Evolutionary conservation across 2,113 vertebrate genomes (phyloP).

Genomic region (Cepphus grylle): DNA sequence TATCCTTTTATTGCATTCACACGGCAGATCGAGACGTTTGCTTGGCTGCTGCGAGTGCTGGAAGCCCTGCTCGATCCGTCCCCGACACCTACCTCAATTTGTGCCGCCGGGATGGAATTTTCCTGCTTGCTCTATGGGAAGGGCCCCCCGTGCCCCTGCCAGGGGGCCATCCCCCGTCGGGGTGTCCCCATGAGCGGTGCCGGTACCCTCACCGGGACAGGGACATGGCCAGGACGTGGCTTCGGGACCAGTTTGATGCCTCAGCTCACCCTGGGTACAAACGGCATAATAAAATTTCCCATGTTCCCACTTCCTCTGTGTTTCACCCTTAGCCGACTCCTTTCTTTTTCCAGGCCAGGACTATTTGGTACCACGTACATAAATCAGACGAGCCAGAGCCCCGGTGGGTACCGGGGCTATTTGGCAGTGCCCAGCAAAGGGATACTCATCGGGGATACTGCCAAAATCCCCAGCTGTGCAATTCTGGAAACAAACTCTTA

Average conservation of each 20-base stretch:
- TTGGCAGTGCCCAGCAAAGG: rapidly evolving
- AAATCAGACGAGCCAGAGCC: too few species aligned
- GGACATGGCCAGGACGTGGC: not conserved
- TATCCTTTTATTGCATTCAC: constrained; percentile 35
- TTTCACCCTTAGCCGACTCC: not conserved
- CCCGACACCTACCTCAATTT: not conserved
- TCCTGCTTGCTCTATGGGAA: not conserved
- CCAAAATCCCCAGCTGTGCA: rapidly evolving
- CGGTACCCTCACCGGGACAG: not conserved
- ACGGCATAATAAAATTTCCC: not conserved
- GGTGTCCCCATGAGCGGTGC: too few species aligned
- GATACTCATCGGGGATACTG: not conserved
- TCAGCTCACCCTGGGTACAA: not conserved
- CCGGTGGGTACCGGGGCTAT: rapidly evolving
- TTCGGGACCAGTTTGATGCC: not conserved
- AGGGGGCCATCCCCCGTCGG: not conserved
- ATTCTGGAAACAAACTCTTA: not conserved
- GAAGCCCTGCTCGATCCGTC: not conserved
- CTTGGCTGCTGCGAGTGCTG: constrained; percentile 11
- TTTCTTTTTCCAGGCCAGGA: not conserved
- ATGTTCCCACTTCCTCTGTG: not conserved
- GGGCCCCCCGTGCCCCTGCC: not conserved
- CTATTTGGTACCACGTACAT: rapidly evolving
- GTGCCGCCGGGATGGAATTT: not conserved
- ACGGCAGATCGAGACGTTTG: constrained; percentile 32